These are phyloP conservation scores for Halictus quadricinctus DNA, from an alignment of 2,888 invertebrate genomes.

Conservation along the genomic window DNA sequence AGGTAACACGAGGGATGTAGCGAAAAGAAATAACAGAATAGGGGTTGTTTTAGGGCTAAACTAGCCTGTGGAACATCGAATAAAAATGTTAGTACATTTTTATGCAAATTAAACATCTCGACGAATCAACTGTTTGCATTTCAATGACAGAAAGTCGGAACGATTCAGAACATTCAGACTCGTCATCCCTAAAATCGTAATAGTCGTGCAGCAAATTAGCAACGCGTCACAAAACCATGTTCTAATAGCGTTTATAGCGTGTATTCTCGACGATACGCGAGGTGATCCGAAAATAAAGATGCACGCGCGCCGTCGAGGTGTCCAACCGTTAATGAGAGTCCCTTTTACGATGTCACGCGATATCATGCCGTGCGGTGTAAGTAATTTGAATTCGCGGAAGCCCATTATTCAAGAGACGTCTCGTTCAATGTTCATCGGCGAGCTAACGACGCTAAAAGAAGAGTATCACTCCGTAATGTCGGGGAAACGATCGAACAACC, in stretches of 20 bases:
- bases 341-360: constrained; percentile 52
- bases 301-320: background rate
- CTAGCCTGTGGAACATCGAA: background rate
- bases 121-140: background rate
- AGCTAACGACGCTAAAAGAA: background rate
- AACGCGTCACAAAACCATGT: background rate
- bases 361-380: constrained; percentile 37
- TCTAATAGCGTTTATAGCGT: background rate
- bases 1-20: background rate
- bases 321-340: constrained; percentile 51
- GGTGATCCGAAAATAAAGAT: constrained; percentile 2
- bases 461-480: background rate
- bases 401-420: constrained; percentile 31
- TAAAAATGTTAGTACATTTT: background rate
- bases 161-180: background rate
- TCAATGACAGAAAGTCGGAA: too few species aligned
- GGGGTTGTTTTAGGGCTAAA: background rate
- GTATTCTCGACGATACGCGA: background rate
- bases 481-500: background rate
- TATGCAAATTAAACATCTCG: background rate
- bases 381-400: constrained; percentile 55
- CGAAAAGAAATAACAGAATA: background rate
- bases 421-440: constrained; percentile 41
- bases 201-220: background rate
- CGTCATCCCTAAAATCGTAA: background rate